A percentile compares a stretch with the other conserved stretches of the same genome.
Evolutionary conservation across 2,888 invertebrate genomes (phyloP).

Genomic region (Rhynchonema sp.): DNA sequence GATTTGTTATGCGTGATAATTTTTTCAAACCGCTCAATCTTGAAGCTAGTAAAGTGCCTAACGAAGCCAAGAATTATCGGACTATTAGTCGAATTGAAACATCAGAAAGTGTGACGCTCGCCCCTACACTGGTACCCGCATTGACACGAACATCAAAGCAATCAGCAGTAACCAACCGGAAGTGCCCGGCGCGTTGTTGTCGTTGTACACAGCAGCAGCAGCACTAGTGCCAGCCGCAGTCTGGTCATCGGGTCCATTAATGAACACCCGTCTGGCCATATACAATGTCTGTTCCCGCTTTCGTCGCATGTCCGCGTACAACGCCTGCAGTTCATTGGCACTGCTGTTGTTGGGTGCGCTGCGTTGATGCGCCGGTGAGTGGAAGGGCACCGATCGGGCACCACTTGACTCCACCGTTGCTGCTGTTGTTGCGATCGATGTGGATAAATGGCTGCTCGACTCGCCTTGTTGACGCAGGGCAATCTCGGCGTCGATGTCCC

Average conservation of each 20-base stretch:
- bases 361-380: not conserved
- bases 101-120: no score
- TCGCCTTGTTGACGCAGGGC: slow-evolving; percentile 10
- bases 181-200: no score
- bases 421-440: not conserved
- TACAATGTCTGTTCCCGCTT: slow-evolving; percentile 15
- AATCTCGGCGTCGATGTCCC: slow-evolving; percentile 22
- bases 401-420: not conserved
- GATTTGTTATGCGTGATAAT: no score
- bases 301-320: slow-evolving; percentile 9
- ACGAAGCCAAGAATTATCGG: no score
- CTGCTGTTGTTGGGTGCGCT: not conserved
- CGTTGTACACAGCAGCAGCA: no score
- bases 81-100: no score
- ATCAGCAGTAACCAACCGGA: no score
- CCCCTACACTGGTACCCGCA: no score
- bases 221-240: no score
- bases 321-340: not conserved
- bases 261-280: slow-evolving; percentile 21
- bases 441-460: not conserved
- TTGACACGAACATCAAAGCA: no score
- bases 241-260: slow-evolving; percentile 11
- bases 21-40: no score
- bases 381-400: not conserved
- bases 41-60: no score